phyloP scores from a whole-genome alignment of 2,888 invertebrate species.

The Tachina grossa region DNA sequence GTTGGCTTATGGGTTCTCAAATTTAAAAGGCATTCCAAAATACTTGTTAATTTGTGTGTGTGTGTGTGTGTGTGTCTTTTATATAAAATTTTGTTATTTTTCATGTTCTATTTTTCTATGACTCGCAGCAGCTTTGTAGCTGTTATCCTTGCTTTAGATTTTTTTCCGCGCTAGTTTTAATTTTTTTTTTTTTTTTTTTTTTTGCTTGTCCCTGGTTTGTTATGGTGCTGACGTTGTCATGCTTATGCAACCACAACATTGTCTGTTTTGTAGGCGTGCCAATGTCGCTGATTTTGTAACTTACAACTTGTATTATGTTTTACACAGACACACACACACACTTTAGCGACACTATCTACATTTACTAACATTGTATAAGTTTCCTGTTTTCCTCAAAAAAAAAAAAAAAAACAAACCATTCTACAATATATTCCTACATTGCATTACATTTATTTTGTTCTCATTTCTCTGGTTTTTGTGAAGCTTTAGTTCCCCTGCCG shows the following conservation, averaged over 20 bases:
- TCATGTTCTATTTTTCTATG: constrained; percentile 64
- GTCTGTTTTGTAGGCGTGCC: constrained; percentile 80
- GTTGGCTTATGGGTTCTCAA: constrained; percentile 54
- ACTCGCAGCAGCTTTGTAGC: constrained; percentile 49
- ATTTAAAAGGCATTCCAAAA: constrained; percentile 55
- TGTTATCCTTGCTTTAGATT: constrained; percentile 48
- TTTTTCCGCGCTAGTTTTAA: constrained; percentile 5
- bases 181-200: too few relatives aligned
- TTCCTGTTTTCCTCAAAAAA: constrained; percentile 59
- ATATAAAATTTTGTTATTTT: constrained; percentile 64
- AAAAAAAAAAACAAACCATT: constrained; percentile 9
- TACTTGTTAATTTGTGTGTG: constrained; percentile 73
- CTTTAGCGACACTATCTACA: constrained; percentile 77
- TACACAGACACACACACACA: constrained; percentile 31
- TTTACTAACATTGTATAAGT: constrained; percentile 68
- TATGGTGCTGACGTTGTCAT: constrained; percentile 77
- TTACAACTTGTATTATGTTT: constrained; percentile 72
- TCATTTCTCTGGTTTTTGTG: constrained; percentile 37
- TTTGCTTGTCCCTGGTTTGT: constrained; percentile 71
- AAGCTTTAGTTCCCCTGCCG: not conserved
- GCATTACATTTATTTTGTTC: constrained; percentile 62
- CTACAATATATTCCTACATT: constrained; percentile 25
- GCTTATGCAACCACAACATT: constrained; percentile 78
- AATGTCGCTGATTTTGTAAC: constrained; percentile 80
- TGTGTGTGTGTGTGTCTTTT: constrained; percentile 71